phyloP scores from a whole-genome alignment of 2,797 vertebrate species.

The Pelochelys cantorii region DNA sequence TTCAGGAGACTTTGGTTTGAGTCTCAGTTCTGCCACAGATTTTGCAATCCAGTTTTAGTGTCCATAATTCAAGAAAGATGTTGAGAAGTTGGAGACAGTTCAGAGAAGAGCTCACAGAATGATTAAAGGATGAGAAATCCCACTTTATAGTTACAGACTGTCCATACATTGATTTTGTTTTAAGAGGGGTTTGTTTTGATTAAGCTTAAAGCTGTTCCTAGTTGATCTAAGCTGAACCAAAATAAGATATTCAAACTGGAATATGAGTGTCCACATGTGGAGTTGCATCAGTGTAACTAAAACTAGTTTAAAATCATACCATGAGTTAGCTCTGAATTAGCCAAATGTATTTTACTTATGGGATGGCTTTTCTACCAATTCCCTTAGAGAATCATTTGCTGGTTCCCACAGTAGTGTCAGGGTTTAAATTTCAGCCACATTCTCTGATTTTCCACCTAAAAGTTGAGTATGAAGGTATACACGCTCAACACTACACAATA shows the following conservation, averaged over 20 bases:
- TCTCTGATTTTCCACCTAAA: not conserved
- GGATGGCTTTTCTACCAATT: too few relatives aligned
- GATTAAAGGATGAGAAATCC: not conserved
- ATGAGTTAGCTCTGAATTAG: not conserved
- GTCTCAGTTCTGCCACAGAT: not conserved
- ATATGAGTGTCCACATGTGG: not conserved
- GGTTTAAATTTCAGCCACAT: not conserved
- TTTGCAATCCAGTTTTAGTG: too few relatives aligned
- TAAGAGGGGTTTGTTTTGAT: not conserved
- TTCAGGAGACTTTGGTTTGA: rapidly evolving
- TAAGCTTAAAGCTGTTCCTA: not conserved
- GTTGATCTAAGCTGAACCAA: not conserved
- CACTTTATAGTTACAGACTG: not conserved
- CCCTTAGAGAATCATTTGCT: not conserved
- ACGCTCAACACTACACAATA: not conserved
- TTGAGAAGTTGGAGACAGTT: not conserved
- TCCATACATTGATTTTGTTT: not conserved
- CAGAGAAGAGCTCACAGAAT: too few relatives aligned
- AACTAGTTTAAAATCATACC: not conserved
- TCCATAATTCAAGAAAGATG: not conserved
- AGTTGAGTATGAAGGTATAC: not conserved
- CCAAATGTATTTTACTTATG: too few relatives aligned
- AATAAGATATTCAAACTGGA: not conserved
- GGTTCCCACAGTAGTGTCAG: not conserved
- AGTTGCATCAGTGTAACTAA: not conserved